Evolutionary conservation across 1,140 invertebrate genomes (phyloP).

Genomic region (Drosophila tropicalis): DNA sequence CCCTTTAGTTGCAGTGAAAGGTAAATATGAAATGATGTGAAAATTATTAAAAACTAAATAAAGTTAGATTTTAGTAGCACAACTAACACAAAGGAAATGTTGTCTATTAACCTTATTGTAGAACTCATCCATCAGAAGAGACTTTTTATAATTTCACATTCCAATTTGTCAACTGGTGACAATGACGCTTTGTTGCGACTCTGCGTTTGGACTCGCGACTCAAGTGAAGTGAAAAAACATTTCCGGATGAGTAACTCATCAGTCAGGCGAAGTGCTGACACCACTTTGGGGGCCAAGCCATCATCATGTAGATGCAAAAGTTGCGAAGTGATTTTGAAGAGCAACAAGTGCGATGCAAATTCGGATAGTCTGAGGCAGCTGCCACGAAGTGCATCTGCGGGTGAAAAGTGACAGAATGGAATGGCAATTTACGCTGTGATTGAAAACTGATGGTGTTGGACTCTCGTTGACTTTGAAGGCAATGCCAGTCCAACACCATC

Average conservation of each 20-base stretch:
- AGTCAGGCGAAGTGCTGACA: constrained; percentile 76
- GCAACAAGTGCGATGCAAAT: constrained; percentile 75
- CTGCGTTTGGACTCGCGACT: constrained; percentile 39
- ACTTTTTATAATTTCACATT: constrained; percentile 55
- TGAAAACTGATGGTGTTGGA: constrained; percentile 75
- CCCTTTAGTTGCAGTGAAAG: too few relatives aligned
- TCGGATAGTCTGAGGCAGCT: constrained; percentile 11
- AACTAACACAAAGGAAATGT: too few relatives aligned
- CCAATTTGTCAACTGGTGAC: constrained; percentile 77
- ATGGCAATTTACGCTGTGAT: constrained; percentile 60
- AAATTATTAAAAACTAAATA: too few relatives aligned
- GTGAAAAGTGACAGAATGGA: constrained; percentile 42
- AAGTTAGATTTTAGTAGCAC: too few relatives aligned
- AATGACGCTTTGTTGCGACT: constrained; percentile 69
- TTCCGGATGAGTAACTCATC: constrained; percentile 80
- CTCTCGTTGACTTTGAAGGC: constrained; percentile 60
- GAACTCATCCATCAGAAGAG: background rate
- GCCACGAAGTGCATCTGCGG: background rate
- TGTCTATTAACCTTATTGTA: too few relatives aligned
- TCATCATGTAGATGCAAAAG: constrained; percentile 69
- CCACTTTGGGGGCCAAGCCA: constrained; percentile 72
- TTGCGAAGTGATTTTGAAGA: constrained; percentile 73
- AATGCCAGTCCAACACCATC: constrained; percentile 9
- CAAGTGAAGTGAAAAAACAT: constrained; percentile 65
- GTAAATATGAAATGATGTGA: too few relatives aligned